A percentile compares a stretch with the other conserved stretches of the same genome.
Evolutionary conservation across 2,113 vertebrate genomes (phyloP).

Genomic region (Calypte anna): DNA sequence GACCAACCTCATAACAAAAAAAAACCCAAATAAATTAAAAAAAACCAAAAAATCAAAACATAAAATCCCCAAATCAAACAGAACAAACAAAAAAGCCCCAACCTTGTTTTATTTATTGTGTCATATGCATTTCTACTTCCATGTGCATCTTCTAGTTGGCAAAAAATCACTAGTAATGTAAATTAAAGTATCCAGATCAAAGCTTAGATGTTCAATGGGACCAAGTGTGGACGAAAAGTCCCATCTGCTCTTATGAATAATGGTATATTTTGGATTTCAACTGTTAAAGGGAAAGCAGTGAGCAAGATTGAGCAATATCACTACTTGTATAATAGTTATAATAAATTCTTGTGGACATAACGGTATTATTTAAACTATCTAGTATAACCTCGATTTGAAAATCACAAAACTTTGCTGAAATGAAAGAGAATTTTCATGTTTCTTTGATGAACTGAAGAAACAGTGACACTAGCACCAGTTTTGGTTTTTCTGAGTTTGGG

Average conservation of each 20-base stretch:
- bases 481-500: background rate
- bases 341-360: background rate
- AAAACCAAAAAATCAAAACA: too few species aligned
- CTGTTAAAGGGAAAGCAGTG: background rate
- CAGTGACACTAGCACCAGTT: accelerated
- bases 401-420: background rate
- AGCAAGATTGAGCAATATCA: background rate
- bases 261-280: background rate
- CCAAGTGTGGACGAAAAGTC: background rate
- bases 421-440: background rate
- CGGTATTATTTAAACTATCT: background rate
- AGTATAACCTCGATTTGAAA: background rate
- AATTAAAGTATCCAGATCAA: too few species aligned
- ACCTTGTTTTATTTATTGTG: background rate
- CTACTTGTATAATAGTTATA: background rate
- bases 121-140: background rate
- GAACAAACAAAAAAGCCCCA: too few species aligned
- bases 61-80: too few species aligned
- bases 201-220: too few species aligned
- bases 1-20: too few species aligned
- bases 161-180: background rate
- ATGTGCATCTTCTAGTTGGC: background rate
- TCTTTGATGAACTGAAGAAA: background rate
- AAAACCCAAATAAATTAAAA: too few species aligned
- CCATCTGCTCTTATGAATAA: background rate